Percentiles rank a stretch among this genome's conserved stretches.
Evolutionary conservation across 2,113 vertebrate species (phyloP).

Genomic region (Tachysurus vachellii): DNA sequence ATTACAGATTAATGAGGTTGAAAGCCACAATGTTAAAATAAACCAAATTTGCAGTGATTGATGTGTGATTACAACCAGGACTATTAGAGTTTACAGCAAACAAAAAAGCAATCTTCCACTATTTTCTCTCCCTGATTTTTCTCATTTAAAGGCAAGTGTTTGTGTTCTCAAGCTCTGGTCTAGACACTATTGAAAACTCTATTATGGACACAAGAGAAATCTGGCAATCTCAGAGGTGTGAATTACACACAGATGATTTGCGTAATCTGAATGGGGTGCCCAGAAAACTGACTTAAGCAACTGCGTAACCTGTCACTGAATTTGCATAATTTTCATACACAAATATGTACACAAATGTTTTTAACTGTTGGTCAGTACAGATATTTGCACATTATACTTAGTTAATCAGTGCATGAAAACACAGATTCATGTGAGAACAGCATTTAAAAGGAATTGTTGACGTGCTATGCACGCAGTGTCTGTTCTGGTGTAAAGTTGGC

Average conservation of each 20-base stretch:
- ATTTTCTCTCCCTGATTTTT: background rate
- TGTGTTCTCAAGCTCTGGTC: background rate
- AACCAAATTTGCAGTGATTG: background rate
- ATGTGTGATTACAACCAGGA: background rate
- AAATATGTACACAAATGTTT: background rate
- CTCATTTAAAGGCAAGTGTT: background rate
- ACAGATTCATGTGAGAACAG: background rate
- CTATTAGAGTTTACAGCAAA: background rate
- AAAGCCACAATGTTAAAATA: background rate
- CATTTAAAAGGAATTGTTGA: background rate
- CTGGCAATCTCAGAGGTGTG: background rate
- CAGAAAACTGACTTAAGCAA: background rate
- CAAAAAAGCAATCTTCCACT: background rate
- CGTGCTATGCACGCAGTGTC: background rate
- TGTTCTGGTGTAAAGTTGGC: background rate
- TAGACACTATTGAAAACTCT: background rate
- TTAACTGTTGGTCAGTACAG: background rate
- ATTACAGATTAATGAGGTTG: background rate
- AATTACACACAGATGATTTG: background rate
- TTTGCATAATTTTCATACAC: background rate
- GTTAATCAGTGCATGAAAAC: background rate
- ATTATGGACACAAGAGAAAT: background rate
- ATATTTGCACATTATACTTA: background rate
- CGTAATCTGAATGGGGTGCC: background rate
- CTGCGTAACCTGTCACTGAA: background rate